Evolutionary conservation across 2,113 vertebrate genomes (phyloP), one percentile per base, ranked within the genome.

Genomic region (Haemorhous mexicanus): DNA sequence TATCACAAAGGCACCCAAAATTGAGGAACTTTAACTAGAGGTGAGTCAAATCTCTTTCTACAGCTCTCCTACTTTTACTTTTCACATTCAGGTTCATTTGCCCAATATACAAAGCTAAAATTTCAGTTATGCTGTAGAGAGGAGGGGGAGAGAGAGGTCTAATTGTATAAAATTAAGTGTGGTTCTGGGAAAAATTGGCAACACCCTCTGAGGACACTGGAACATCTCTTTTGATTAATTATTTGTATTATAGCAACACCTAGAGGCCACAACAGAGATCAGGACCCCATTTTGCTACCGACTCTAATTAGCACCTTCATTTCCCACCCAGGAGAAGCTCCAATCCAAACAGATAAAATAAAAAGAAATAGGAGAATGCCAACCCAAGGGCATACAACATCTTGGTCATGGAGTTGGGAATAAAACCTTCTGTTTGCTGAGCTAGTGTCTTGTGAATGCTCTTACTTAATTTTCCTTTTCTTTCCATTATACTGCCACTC

Each of bases 211-310:
- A 24, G 84, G 75, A 76, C 18, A 33, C 63, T 35, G 55, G 53
- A 88, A 72, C 44, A 16, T 39, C 16, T 24, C 24, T 84, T 95
- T 90, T 94, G 92, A 92, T 89, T 92, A 96, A 95, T 96, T 92
- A 82, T 94, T 96, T 97, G 94, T 96, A 96, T 91, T 97, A 94
- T 33, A 97, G 95, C 94, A 97, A 78, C 92, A 96, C 93, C 95
- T 97, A 96, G 94, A 96, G 95, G 95, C 95, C 83, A 72, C 80
- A 95, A 33, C 23, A 79, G 90, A 96, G 73, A 95, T 82, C 76
- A 78, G 64, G 94, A 89, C 92, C 86, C 73, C 81, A 35, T 82
- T 94, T 79, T 82, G 80, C 66, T 73, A 61, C 44, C 84, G 75
- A 33, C 10, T 23, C n/a, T 82, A 68, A 61, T 74, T 58, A 73